Percentiles rank a stretch among this genome's conserved stretches.
These are phyloP conservation scores for Balearica regulorum DNA, from an alignment of 2,797 vertebrate genomes.

Conservation along the genomic window DNA sequence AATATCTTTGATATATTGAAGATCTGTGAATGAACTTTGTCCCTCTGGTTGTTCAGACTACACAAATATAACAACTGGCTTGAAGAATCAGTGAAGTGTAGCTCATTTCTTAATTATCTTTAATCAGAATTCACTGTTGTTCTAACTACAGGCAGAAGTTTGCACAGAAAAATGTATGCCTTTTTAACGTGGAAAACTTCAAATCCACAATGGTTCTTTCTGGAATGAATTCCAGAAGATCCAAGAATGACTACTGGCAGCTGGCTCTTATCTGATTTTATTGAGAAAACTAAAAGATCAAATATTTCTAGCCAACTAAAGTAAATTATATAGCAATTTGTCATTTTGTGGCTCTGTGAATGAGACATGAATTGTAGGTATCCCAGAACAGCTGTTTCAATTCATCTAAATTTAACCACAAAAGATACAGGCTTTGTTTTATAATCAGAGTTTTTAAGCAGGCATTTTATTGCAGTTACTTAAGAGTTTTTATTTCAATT, in stretches of 20 bases:
- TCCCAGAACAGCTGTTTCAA: not conserved
- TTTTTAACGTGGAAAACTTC: not conserved
- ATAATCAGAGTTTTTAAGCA: not conserved
- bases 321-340: not conserved
- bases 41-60: not conserved
- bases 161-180: not conserved
- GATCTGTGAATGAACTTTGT: not conserved
- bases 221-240: not conserved
- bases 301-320: not conserved
- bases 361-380: not conserved
- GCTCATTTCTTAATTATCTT: not conserved
- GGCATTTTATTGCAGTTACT: not conserved
- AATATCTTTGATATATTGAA: not conserved
- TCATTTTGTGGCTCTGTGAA: not conserved
- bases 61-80: not conserved
- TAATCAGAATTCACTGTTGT: not conserved
- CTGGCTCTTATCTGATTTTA: not conserved
- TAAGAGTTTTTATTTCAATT: not conserved
- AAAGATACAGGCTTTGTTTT: not conserved
- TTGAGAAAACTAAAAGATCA: not conserved
- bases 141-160: not conserved
- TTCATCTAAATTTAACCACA: not conserved
- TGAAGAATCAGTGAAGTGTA: not conserved
- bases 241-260: not conserved
- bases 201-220: not conserved